A percentile compares a stretch with the other conserved stretches of the same genome.
These are phyloP conservation scores for Coenobita brevimanus DNA, from an alignment of 1,140 invertebrate species.

Conservation along the genomic window DNA sequence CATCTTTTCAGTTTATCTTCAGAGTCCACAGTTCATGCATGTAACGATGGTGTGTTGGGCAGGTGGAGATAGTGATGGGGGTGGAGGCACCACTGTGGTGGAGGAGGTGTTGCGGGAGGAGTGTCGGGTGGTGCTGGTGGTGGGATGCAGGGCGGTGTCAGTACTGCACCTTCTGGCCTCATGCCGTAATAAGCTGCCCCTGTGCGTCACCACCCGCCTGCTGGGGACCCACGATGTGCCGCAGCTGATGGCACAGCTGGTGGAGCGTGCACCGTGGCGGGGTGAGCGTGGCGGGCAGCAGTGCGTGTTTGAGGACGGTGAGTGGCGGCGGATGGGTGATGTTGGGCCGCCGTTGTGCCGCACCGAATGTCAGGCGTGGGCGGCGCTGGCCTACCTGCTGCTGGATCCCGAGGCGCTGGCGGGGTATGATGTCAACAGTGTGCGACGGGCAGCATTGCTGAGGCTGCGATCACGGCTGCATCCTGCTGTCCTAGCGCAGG, in stretches of 20 bases:
- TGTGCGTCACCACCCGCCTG: conserved; percentile 51
- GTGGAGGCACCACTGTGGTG: background rate
- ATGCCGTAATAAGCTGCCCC: conserved; percentile 23
- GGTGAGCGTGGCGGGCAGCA: background rate
- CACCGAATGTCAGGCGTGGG: conserved; percentile 56
- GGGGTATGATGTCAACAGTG: conserved; percentile 56
- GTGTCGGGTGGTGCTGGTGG: conserved; percentile 19
- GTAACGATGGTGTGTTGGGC: too few species aligned
- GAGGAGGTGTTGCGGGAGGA: conserved; percentile 40
- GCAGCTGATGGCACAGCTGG: conserved; percentile 51
- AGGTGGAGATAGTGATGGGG: background rate
- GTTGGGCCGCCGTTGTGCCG: background rate
- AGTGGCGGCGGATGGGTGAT: background rate
- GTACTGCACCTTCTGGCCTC: conserved; percentile 42
- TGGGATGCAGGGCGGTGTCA: conserved; percentile 27
- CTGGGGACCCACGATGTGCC: conserved; percentile 53
- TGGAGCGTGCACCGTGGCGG: conserved; percentile 32
- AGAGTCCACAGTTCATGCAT: too few species aligned
- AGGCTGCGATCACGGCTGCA: conserved; percentile 31
- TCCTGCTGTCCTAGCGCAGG: conserved; percentile 35
- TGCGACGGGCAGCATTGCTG: conserved; percentile 33
- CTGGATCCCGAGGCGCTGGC: conserved; percentile 30
- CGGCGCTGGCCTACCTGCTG: conserved; percentile 39
- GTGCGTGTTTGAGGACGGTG: conserved; percentile 25
- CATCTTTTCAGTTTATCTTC: too few species aligned